Conservation (phyloP, 2,888 invertebrate genomes). For the Diarsia dahlii region DNA sequence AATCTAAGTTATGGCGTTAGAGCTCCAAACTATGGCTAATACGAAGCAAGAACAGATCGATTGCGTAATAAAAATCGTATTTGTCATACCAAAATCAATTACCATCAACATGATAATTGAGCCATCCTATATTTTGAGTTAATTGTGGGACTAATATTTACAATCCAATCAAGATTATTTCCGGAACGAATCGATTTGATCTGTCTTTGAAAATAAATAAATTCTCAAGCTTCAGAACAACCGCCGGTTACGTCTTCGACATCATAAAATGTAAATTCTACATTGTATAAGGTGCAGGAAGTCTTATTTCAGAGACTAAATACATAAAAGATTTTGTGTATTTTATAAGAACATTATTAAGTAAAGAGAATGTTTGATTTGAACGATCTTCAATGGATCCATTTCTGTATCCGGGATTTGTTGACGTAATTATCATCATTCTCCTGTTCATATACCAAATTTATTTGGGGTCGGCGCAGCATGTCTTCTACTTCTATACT, state of each 20-base stretch:
- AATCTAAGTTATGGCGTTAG: slow-evolving; percentile 49
- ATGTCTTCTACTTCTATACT: too few relatives aligned
- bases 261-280: slow-evolving; percentile 43
- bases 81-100: slow-evolving; percentile 55
- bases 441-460: too few relatives aligned
- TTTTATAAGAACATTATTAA: not conserved
- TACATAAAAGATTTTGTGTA: slow-evolving; percentile 19
- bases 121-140: slow-evolving; percentile 40
- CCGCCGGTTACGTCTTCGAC: slow-evolving; percentile 40
- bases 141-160: slow-evolving; percentile 59
- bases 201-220: slow-evolving; percentile 53
- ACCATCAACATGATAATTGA: slow-evolving; percentile 56
- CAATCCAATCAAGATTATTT: slow-evolving; percentile 53
- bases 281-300: slow-evolving; percentile 35
- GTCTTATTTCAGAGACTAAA: not conserved
- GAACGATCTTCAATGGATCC: not conserved
- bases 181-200: slow-evolving; percentile 57
- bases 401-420: not conserved
- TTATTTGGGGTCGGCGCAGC: too few relatives aligned
- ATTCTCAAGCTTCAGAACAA: slow-evolving; percentile 46
- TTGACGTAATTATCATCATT: too few relatives aligned
- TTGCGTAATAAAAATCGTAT: slow-evolving; percentile 53
- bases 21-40: slow-evolving; percentile 27
- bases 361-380: not conserved
- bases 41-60: slow-evolving; percentile 17